Base-by-base conservation (phyloP, 2,113 vertebrate species). In the Setophaga kirtlandii region DNA sequence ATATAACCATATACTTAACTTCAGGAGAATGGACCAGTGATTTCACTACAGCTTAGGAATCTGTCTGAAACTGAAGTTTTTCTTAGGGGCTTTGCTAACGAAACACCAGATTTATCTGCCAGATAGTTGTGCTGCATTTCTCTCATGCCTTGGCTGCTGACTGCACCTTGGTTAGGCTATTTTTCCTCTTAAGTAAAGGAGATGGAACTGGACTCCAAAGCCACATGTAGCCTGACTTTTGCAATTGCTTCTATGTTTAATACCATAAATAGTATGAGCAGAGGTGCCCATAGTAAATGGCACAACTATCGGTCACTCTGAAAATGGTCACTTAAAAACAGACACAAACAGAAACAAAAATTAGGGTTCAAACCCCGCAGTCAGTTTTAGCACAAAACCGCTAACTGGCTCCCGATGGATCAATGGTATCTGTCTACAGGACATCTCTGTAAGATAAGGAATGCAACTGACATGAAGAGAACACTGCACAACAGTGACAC, bases 281-380 rank as follows among this genome's bases (percentile, higher is more conserved):
- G 25, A 56, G 24, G 12, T 33, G 18, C 16, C 60, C 7, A 25
- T 0, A 62, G 50, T 31, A 90, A 93, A 58, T 4, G 15, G 11
- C 1, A 3, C 19, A 68, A 70, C 20, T 67, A 28, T 17, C 3
- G 2, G 55, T 74, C 0, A 0, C 31, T 69, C 70, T 50, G 63
- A 91, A 35, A 90, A 85, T 2, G 10, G 65, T 28, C 42, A 63
- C 68, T 76, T 67, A 52, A 77, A 88, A 74, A 37, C 12, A 74
- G 33, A 65, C 15, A 59, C 9, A 52, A 42, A 62, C 33, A 59
- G 37, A 59, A 25, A 39, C 10, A 41, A 53, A 41, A 56, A 39
- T 6, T 30, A 28, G 55, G 6, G 42, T 67, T 62, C 55, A 90
- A 90, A 83, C 37, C 35, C 31, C 1, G 0, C 37, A 27, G 22